A percentile compares a stretch with the other conserved stretches of the same genome.
Conservation (phyloP, 2,888 invertebrate genomes). For the Troides aeacus region DNA sequence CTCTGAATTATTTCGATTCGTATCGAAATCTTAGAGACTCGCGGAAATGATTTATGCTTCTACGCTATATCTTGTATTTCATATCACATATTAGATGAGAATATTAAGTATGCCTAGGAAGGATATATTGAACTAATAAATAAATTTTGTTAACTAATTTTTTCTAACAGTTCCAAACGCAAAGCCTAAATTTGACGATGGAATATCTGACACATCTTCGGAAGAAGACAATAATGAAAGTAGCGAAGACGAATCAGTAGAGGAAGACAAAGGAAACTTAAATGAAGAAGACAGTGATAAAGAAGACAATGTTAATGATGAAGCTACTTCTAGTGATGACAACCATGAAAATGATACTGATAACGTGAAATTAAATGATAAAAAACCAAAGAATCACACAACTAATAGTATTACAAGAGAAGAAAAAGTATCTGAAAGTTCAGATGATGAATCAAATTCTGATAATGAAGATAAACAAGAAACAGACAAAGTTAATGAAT, state of each 20-base stretch:
- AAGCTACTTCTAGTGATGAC: slow-evolving; percentile 16
- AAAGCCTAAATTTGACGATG: slow-evolving; percentile 64
- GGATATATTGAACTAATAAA: too few relatives aligned
- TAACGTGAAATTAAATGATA: slow-evolving; percentile 32
- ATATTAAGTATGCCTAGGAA: too few relatives aligned
- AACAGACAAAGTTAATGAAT: slow-evolving; percentile 32
- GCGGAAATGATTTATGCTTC: too few relatives aligned
- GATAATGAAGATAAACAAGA: slow-evolving; percentile 35
- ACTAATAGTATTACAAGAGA: slow-evolving; percentile 22
- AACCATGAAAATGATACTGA: slow-evolving; percentile 19
- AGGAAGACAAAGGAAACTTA: slow-evolving; percentile 32
- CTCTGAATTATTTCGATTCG: too few relatives aligned
- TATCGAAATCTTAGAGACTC: too few relatives aligned
- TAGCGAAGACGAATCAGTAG: slow-evolving; percentile 30
- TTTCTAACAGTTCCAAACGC: slow-evolving; percentile 61
- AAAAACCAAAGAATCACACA: slow-evolving; percentile 28
- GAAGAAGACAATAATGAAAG: slow-evolving; percentile 28
- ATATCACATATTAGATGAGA: too few relatives aligned
- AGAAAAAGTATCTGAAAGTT: slow-evolving; percentile 26
- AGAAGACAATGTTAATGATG: slow-evolving; percentile 23
- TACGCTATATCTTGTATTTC: too few relatives aligned
- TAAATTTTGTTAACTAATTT: too few relatives aligned
- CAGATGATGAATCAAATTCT: slow-evolving; percentile 36
- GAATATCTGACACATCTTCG: slow-evolving; percentile 58
- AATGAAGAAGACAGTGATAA: slow-evolving; percentile 30